Evolutionary conservation across 1,140 invertebrate genomes (phyloP), one percentile per base, ranked within the genome.

Genomic region (Drosophila ironensis): DNA sequence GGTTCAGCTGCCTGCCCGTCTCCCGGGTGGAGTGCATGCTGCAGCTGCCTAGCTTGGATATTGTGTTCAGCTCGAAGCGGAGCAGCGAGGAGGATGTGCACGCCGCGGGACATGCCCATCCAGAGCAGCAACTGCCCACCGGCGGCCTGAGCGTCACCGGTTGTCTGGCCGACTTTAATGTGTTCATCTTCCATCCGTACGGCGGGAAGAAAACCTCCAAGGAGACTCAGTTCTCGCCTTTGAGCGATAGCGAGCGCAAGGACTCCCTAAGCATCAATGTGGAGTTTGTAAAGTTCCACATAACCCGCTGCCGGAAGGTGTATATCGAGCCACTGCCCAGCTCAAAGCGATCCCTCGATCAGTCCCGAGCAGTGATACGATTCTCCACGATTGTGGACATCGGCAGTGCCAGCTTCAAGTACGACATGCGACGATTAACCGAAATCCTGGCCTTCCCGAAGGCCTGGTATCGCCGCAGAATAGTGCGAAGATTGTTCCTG

Each of bases 361-460:
- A 92, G 30, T 94, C 94, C 12, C 92, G 94, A 56, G 96, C 96
- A 22, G 94, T 96, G 27, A 96, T 98, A 38, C 91, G 97, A 63
- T 98, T 98, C 91, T 98, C 97, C 44, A 97, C 97, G 7, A 97
- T 98, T 60, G 94, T 97, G 73, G 97, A 99, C 90, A 97, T 99
- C 82, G 98, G 98, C 20, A 97, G 96, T n/a, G 98, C 98, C 16
- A 97, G 96, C 14, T 99, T 99, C 90, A 99, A 99, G 88, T 99
- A 99, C 90, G 98, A 99, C 89, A 99, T 99, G 97, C 92, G 98
- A 45, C 93, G 98, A n/a, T 90, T 99, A 51, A 97, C 97, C 0
- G 98, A 99, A 91, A 99, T 99, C 72, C 91, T 99, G 28, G 97
- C 97, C 3, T 99, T 99, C 88, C 98, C 98, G 0, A 98, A 98